Evolutionary conservation across 2,888 invertebrate genomes (phyloP), one percentile per base, ranked within the genome.

Genomic region (Catocala nupta): DNA sequence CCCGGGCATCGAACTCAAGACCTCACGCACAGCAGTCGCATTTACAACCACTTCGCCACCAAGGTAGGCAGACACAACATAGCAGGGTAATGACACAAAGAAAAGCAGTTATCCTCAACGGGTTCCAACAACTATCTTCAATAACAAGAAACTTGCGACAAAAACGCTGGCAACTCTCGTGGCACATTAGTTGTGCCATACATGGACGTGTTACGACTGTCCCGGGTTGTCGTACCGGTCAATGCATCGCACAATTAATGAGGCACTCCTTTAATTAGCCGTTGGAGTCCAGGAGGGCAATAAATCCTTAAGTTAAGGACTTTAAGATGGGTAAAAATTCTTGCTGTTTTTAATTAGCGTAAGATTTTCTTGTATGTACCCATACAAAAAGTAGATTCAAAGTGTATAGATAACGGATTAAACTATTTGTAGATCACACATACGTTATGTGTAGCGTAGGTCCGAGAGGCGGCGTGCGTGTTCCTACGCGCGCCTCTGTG

Each of bases 181-280:
- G 10, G 57, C 69, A 77, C 77, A 75, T 77, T 77, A 77, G 71
- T 60, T 33, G 5, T 34, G 57, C 77, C 77, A 9, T 77, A 77
- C 69, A 77, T 68, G 77, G 77, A 68, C 39, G 47, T 59, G 43
- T 52, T 3, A 65, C 64, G 49, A 5, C 8, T 12, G 7, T 25
- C 56, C 62, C 68, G 52, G 56, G 63, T 68, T 65, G 65, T 66
- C 33, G 33, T 42, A 63, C 70, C 56, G 60, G 68, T 68, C 65
- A 61, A 65, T 59, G 77, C 73, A 77, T 48, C 43, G 36, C 25
- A 64, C 71, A 77, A 72, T 75, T 77, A 74, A 67, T 64, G 59
- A 74, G 68, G 65, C 48, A 55, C 62, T 71, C 60, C 73, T 71
- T 69, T 75, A 75, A 75, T 75, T 74, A 75, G 70, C 59, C 62